Percentiles rank a stretch among this genome's conserved stretches.
phyloP scores from a whole-genome alignment of 2,113 vertebrate species.

The Megaceryle torquata region DNA sequence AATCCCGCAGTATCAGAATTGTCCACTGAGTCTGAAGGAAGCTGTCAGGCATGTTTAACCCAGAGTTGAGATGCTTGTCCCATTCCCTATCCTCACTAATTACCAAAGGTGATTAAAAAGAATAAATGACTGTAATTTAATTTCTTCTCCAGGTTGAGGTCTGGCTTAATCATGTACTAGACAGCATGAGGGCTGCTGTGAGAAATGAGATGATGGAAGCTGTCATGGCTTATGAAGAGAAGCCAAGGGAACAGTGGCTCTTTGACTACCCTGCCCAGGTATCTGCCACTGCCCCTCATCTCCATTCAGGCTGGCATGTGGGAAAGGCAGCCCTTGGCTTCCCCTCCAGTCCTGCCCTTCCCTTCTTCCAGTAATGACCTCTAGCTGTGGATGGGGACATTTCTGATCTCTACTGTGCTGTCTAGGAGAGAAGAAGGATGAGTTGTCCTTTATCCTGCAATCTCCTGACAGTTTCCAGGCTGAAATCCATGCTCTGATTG shows the following conservation, averaged over 20 bases:
- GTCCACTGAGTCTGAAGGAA: neutral
- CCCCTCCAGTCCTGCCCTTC: neutral
- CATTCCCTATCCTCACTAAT: too few species aligned
- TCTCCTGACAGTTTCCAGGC: neutral
- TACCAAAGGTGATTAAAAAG: neutral
- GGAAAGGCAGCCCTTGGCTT: neutral
- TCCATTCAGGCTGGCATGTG: neutral
- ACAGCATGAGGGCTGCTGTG: slow-evolving; percentile 86
- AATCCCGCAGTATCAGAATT: neutral
- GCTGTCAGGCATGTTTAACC: neutral
- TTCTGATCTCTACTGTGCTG: neutral
- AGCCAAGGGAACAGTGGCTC: slow-evolving; percentile 91
- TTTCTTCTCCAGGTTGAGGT: slow-evolving; percentile 82
- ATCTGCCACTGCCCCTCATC: neutral
- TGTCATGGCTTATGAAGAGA: slow-evolving; percentile 86
- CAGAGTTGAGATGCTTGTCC: neutral
- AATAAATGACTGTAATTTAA: neutral
- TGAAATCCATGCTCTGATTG: neutral
- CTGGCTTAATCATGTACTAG: slow-evolving; percentile 86
- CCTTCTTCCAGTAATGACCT: neutral
- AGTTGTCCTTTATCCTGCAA: neutral
- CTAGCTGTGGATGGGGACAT: accelerated
- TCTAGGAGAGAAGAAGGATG: neutral
- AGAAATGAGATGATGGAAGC: slow-evolving; percentile 84
- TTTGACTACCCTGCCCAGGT: slow-evolving; percentile 91